Evolutionary conservation across 2,888 invertebrate genomes (phyloP), one percentile per base, ranked within the genome.

Genomic region (Crossocerus cetratus): DNA sequence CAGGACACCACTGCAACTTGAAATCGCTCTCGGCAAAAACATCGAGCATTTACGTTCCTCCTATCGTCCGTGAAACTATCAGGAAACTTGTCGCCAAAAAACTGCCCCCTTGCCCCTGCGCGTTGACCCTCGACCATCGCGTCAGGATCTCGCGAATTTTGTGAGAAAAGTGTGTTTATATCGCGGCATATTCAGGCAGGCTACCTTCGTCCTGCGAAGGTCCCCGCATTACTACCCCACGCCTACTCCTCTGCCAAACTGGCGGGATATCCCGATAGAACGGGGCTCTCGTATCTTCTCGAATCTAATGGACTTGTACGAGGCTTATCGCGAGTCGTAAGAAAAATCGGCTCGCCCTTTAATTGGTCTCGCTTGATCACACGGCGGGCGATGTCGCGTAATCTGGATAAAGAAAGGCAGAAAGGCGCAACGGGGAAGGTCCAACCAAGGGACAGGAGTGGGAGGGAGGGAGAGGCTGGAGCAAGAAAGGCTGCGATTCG

Each of bases 401-500:
- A 16, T 49, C 53, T 18, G 58, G 58, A 58, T 54, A 49, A 54
- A 21, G 22, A 55, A 59, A 23, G 59, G 56, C n/a, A 44, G 54
- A 22, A 56, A n/a, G 4, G 32, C 4, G 32, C 1, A 32, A 8
- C 32, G 43, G 49, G 32, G 55, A 22, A 32, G 63, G 49, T 58
- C 44, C 60, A 49, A 49, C 44, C 60, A 49, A 49, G 49, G 18
- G 18, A 1, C 0, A 49, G 18, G 3, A 14, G 18, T 4, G 4
- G 18, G 49, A 3, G 13, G 49, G 32, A 56, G 64, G 53, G 23
- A 42, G 21, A 42, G 59, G 56, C 45, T 11, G 53, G 8, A 61
- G 55, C 62, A 61, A 60, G 57, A 62, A 49, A 61, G 49, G 58
- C 67, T 71, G 57, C 65, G 64, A 72, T 73, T 76, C 78, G 76